Evolutionary conservation across 2,797 vertebrate species (phyloP).

Genomic region (Sebastes wilsoni): DNA sequence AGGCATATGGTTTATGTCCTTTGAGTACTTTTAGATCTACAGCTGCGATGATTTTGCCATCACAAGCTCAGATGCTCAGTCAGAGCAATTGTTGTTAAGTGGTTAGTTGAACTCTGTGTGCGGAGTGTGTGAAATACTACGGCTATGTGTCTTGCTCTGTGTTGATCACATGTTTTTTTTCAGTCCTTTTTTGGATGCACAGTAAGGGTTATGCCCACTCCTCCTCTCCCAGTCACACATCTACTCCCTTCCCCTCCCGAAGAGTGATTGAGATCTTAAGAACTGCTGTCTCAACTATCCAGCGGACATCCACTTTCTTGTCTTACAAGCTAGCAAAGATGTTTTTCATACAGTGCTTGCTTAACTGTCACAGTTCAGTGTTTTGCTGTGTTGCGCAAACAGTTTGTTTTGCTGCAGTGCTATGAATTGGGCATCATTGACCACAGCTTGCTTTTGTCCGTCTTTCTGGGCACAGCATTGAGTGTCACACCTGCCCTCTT

Average conservation of each 20-base stretch:
- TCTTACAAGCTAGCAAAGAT: background rate
- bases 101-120: background rate
- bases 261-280: background rate
- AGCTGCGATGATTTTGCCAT: slow-evolving; percentile 17
- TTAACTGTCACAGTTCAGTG: background rate
- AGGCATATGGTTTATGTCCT: slow-evolving; percentile 24
- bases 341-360: background rate
- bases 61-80: background rate
- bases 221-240: background rate
- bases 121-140: background rate
- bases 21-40: background rate
- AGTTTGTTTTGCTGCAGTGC: background rate
- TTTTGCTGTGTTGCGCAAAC: background rate
- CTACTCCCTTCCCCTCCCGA: background rate
- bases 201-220: background rate
- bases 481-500: background rate
- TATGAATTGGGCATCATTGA: background rate
- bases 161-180: background rate
- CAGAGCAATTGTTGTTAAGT: slow-evolving; percentile 10
- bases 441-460: background rate
- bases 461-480: background rate
- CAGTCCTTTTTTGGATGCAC: background rate
- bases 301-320: background rate
- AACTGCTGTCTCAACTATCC: background rate
- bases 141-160: background rate